phyloP scores from a whole-genome alignment of 2,797 vertebrate species.

The Poecilia gillii region DNA sequence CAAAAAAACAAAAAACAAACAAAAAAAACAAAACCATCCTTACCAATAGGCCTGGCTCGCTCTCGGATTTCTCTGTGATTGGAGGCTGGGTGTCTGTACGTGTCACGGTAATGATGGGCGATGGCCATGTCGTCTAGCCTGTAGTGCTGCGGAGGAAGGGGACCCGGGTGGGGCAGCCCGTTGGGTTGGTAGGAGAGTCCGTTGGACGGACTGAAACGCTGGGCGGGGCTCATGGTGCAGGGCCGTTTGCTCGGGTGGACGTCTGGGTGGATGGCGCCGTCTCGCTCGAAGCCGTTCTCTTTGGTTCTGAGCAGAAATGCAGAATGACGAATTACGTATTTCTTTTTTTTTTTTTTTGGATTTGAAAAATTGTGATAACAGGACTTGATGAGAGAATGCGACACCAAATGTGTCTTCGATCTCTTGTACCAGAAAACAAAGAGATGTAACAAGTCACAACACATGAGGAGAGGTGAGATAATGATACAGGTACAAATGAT shows the following conservation, averaged over 20 bases:
- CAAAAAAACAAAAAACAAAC: not conserved
- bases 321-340: not conserved
- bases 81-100: slow-evolving; percentile 85
- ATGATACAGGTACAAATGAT: slow-evolving; percentile 10
- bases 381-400: not conserved
- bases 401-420: not conserved
- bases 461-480: slow-evolving; percentile 5
- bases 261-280: slow-evolving; percentile 85
- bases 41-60: slow-evolving; percentile 80
- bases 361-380: not conserved
- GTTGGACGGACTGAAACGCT: slow-evolving; percentile 91
- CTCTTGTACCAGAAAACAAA: slow-evolving; percentile 13
- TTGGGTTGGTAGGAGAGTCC: slow-evolving; percentile 91
- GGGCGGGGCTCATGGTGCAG: slow-evolving; percentile 97
- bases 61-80: slow-evolving; percentile 93
- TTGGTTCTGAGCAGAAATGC: slow-evolving; percentile 76
- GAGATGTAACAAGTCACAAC: slow-evolving; percentile 12
- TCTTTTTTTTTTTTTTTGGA: not conserved
- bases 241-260: slow-evolving; percentile 90
- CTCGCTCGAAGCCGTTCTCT: slow-evolving; percentile 93
- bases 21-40: slow-evolving; percentile 31
- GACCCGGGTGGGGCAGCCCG: slow-evolving; percentile 91
- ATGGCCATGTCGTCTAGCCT: slow-evolving; percentile 94
- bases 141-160: slow-evolving; percentile 92
- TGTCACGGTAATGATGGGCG: slow-evolving; percentile 87